Evolutionary conservation across 2,888 invertebrate species (phyloP), one percentile per base, ranked within the genome.

Genomic region (Caenorhabditis drosophilae): DNA sequence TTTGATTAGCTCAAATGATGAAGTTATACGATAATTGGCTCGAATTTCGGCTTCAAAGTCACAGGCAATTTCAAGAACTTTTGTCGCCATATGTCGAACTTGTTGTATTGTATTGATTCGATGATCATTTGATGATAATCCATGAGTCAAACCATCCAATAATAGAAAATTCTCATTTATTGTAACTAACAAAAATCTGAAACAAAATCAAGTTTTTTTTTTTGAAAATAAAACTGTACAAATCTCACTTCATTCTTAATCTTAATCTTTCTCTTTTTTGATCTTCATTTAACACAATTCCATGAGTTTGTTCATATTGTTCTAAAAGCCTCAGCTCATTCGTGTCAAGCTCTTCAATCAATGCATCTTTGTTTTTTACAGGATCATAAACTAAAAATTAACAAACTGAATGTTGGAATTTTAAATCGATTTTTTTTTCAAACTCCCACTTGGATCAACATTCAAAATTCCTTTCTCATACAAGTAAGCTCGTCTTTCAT

Each of bases 311-410:
- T 20, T 62, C 62, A 22, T 53, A 62, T 16, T 51, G 52, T 22
- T 56, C 56, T 4, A 62, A 46, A n/a, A 57, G 25, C 7, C 36
- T 48, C 9, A 62, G 49, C 35, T 62, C 62, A 3, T n/a, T 25
- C 26, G 56, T 56, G 1, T 44, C 34, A 0, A 62, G 40, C 25
- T 63, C 63, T 6, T 57, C 57, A 36, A 63, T 2, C 1, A 53
- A 40, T 4, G 52, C 45, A 45, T 63, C 63, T 15, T 45, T 36
- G 2, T 40, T 18, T 23, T 40, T 49, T 22, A 9, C 11, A 4
- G 63, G 63, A n/a, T 63, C 57, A 48, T 57, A 63, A 1, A 53
- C 63, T 57, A 49, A 38, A 47, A 51, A 20, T 20, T 20, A 20
- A 40, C 7, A 12, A 40, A 40, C 20, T 9, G 12, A 31, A 31